Evolutionary conservation across 2,113 vertebrate species (phyloP), one percentile per base, ranked within the genome.

Genomic region (Anarrhichthys ocellatus): DNA sequence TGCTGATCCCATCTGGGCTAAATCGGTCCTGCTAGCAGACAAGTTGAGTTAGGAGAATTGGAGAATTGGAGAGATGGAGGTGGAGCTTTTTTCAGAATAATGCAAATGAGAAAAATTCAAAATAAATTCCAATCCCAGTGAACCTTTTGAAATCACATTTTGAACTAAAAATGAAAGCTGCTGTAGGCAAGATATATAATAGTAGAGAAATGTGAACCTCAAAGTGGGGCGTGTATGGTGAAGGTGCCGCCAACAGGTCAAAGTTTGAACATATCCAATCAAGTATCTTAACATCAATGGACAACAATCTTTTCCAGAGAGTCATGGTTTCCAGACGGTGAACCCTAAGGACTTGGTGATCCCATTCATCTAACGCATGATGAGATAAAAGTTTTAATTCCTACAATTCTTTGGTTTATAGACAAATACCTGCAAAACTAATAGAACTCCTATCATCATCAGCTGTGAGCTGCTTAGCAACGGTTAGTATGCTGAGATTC

Each of bases 1-100:
- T 93, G 84, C 78, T 94, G 91, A 91, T 82, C 76, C 1, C 1
- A 48, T 84, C 42, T 3, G 2, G 56, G 66, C 92, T 92, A 93
- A 92, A 91, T 92, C 36, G 2, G 92, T 88, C 88, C n/a, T 18
- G 3, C 71, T 2, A 46, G 64, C 61, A 70, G 87, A 77, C 52
- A 58, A 79, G 62, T 76, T 80, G 79, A 82, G 78, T 59, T 64
- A 11, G 72, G 64, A 78, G 73, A 87, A 77, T 3, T 42, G 78
- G 80, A 82, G 80, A 68, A 77, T 3, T 42, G 78, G 80, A 82
- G 80, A 68, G 36, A 65, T 52, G 67, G 70, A 50, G 52, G 44
- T 17, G 58, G 52, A 36, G 63, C 14, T 34, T 74, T 75, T 32
- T 66, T 67, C 32, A 42, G 7, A 42, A 67, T 66, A 74, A 77